Evolutionary conservation across 2,797 vertebrate genomes (phyloP), one percentile per base, ranked within the genome.

Genomic region (Esox lucius): DNA sequence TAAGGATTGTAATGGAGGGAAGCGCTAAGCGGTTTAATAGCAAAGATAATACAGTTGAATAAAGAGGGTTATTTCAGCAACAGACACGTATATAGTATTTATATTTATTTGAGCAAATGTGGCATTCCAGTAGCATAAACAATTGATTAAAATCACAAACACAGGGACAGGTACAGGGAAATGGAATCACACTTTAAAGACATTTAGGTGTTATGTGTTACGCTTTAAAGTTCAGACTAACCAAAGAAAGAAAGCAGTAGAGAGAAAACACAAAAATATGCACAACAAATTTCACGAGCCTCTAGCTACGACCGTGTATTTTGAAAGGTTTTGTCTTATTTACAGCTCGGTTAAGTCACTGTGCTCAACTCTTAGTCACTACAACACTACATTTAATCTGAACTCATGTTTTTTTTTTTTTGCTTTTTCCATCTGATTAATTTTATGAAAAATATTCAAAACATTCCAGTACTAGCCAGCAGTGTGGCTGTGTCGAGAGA

Each of bases 1-100:
- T 24, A 84, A 42, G 39, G 93, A 92, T 90, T 92, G 91, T 93
- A 92, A 92, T 92, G 93, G 87, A 86, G 87, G 5, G 86, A 92
- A 79, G 78, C 80, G 0, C 91, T 95, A 94, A 89, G 88, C 83
- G 59, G 89, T 92, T 90, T 92, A 78, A 91, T 90, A 93, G 83
- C 66, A 81, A 91, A 42, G 76, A 75, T 74, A 81, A 78, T 80
- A 86, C 77, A 87, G 74, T 77, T 81, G 81, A 86, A 86, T 83
- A 84, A 79, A 76, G 72, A 74, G 81, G 80, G 62, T 74, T 78
- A 85, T 79, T 84, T 86, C 83, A 87, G 84, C 81, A 83, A 81
- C 80, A 82, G 83, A 82, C 84, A 85, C 81, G 84, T 78, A 75
- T 81, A 79, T 67, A 80, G 78, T 70, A 70, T 75, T 81, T 78